phyloP scores from a whole-genome alignment of 64 coral and sea anemone genomes.

The Pocillopora damicornis region DNA sequence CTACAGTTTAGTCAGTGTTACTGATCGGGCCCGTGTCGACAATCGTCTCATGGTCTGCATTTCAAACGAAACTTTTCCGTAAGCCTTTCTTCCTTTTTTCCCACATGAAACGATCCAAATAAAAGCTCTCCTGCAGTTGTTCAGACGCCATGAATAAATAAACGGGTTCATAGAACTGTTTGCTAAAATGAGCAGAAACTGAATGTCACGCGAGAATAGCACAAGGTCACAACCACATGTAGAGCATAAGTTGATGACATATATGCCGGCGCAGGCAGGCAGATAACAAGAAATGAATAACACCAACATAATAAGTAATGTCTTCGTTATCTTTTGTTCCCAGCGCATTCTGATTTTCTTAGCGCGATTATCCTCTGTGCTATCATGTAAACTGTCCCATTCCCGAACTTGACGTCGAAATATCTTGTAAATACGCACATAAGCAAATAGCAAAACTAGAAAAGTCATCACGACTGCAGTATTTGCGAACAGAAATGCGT shows the following conservation, averaged over 20 bases:
- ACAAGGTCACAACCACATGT: slow-evolving; percentile 64
- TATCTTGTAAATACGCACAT: slow-evolving; percentile 81
- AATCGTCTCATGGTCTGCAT: neutral
- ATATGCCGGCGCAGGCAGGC: slow-evolving; percentile 71
- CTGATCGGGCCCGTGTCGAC: neutral
- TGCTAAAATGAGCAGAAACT: slow-evolving; percentile 74
- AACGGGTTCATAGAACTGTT: slow-evolving; percentile 90
- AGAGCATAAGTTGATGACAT: slow-evolving; percentile 77
- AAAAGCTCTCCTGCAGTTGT: slow-evolving; percentile 65
- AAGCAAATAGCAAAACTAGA: slow-evolving; percentile 66
- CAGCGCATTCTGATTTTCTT: slow-evolving; percentile 61
- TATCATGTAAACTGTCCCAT: slow-evolving; percentile 74
- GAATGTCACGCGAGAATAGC: slow-evolving; percentile 76
- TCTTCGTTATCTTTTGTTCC: slow-evolving; percentile 89
- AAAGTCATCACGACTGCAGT: slow-evolving; percentile 82
- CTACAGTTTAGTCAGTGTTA: too few relatives aligned
- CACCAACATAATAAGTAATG: slow-evolving; percentile 80
- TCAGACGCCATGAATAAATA: slow-evolving; percentile 79
- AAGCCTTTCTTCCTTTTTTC: slow-evolving; percentile 47
- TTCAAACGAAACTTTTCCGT: slow-evolving; percentile 42
- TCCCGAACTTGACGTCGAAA: slow-evolving; percentile 72
- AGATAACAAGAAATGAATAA: slow-evolving; percentile 74
- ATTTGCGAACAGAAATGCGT: slow-evolving; percentile 84
- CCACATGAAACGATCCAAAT: slow-evolving; percentile 68
- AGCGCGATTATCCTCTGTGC: slow-evolving; percentile 56